Evolutionary conservation across 2,888 invertebrate genomes (phyloP), one percentile per base, ranked within the genome.

Genomic region (Amblyteles armatorius): DNA sequence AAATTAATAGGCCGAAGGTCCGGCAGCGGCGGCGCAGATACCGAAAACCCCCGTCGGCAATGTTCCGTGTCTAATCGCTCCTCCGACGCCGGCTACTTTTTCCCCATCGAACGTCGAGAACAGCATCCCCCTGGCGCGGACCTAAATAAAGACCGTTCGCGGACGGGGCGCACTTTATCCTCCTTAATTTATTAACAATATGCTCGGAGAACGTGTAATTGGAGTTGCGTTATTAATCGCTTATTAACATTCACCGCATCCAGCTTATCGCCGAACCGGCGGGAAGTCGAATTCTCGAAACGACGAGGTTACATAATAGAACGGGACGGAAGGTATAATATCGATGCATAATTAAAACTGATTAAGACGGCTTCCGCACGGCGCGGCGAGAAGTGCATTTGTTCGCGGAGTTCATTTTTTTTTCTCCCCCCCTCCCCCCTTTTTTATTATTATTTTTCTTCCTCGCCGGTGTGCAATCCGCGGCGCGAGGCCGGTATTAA

Each of bases 1-100:
- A 91, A 91, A 92, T 91, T 91, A 92, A 92, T 92, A 90, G 90
- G 74, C 80, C 71, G 60, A 52, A 50, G 76, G 79, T 81, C 36
- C 77, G 55, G 11, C 33, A 7, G 36, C 55, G 71, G 33, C 48
- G 50, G 79, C 52, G 44, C 33, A 52, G 29, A 72, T 44, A 63
- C 33, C 55, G 63, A 69, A 76, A 80, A 81, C 65, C 77, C 77
- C 77, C 40, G n/a, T 79, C 63, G 78, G 72, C 48, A 84, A 78
- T 67, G 81, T 81, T 68, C 81, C 81, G 67, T 84, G 81, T 60
- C 81, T 78, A 84, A 84, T 81, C 81, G 81, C 63, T 67, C 57
- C 55, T 74, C 80, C 57, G 48, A 60, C 72, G 48, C 57, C 67
- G 76, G 55, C 57, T 29, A 67, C 76, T 71, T 83, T 81, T 63